Base-by-base conservation (phyloP, 2,888 invertebrate species). In the Enchytraeus crypticus region DNA sequence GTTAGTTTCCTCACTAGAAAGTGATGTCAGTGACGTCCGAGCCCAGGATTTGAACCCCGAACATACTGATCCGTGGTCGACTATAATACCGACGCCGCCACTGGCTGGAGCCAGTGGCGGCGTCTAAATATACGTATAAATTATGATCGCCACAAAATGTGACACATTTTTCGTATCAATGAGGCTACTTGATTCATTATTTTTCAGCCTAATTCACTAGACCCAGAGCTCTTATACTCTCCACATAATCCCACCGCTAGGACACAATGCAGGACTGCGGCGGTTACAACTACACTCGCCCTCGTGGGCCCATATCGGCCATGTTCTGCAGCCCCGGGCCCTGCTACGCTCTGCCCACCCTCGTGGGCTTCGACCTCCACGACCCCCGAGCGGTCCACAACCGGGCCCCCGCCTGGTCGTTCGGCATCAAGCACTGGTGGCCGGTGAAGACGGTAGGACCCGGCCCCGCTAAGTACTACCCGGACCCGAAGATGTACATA, bases 311-410 rank as follows among this genome's bases (percentile, higher is more conserved):
- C 18, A 70, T 73, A 18, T 69, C 71, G 46, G 73, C 73, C 53
- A 69, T 68, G 72, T 72, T 69, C 66, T 59, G 62, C 34, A 69
- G 71, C 51, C 73, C 73, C 3, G 73, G 73, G 11, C 73, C 73
- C 3, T 69, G 69, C 54, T 73, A 73, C 61, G 64, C 57, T 38
- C 67, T 73, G 18, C 73, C 73, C 8, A 65, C 70, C 32, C 62
- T 74, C 8, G 66, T 71, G 14, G 73, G 73, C 18, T 56, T 64
- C 49, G 43, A 46, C 5, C 34, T 53, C 8, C 73, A 73, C 61
- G 73, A 74, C 60, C 71, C 72, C 8, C 60, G 73, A 11, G 64
- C 63, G 27, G 57, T 46, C 47, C 71, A 73, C 62, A 33, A 33
- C 47, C 64, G 63, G 47, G 70, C 62, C 18, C 70, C 71, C 14